phyloP scores from a whole-genome alignment of 2,797 vertebrate species.

The Enteromius mattozi region DNA sequence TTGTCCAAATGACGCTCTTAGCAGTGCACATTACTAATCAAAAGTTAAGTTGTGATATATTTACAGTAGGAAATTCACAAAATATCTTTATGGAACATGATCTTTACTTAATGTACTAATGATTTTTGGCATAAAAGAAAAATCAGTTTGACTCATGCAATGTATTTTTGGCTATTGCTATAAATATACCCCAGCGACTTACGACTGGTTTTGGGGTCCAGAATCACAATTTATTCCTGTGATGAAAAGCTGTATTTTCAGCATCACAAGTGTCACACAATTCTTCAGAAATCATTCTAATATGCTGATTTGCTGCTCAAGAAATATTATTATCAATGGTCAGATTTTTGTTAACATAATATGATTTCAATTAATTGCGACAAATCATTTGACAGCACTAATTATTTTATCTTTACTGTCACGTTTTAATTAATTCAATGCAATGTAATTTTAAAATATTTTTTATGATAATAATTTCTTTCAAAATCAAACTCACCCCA shows the following conservation, averaged over 20 bases:
- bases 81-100: too few species aligned
- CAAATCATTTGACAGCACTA: background rate
- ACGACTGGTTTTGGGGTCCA: too few species aligned
- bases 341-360: background rate
- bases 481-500: background rate
- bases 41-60: too few species aligned
- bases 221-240: background rate
- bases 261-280: background rate
- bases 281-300: background rate
- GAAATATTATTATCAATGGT: background rate
- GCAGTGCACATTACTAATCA: too few species aligned
- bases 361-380: background rate
- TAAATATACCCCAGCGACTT: too few species aligned
- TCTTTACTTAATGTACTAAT: too few species aligned
- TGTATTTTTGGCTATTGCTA: too few species aligned
- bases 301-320: background rate
- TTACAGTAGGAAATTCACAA: too few species aligned
- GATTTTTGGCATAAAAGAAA: too few species aligned
- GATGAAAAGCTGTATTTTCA: background rate
- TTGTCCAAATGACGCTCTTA: too few species aligned
- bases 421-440: background rate
- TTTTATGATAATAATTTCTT: background rate
- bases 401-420: background rate
- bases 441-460: background rate
- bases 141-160: too few species aligned